phyloP scores from a whole-genome alignment of 1,140 invertebrate genomes.

The Trichonephila clavata region DNA sequence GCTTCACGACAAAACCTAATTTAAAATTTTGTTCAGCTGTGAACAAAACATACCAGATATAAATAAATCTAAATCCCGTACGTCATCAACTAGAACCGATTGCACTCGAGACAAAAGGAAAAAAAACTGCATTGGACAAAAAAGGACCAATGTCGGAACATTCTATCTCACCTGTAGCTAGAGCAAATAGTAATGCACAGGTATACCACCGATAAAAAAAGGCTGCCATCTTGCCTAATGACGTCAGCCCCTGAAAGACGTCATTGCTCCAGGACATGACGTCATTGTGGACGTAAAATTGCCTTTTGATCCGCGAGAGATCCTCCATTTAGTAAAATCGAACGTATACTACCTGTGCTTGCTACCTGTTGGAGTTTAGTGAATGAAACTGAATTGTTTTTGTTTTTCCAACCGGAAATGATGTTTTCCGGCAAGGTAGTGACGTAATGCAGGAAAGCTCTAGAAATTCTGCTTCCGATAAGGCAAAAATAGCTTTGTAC shows the following conservation, averaged over 20 bases:
- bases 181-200: constrained; percentile 30
- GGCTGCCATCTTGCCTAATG: background rate
- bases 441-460: background rate
- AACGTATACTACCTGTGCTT: constrained; percentile 37
- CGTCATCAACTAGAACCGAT: background rate
- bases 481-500: background rate
- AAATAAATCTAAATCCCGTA: background rate
- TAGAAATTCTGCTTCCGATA: background rate
- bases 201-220: background rate
- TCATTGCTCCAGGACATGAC: constrained; percentile 61
- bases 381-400: constrained; percentile 22
- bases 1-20: background rate
- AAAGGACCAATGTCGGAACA: background rate
- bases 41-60: background rate
- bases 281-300: constrained; percentile 48
- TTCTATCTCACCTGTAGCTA: constrained; percentile 12
- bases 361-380: constrained; percentile 35
- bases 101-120: background rate
- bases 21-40: background rate
- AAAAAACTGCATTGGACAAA: background rate
- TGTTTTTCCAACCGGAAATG: background rate
- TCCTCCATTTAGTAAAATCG: background rate
- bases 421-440: background rate
- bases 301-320: constrained; percentile 23
- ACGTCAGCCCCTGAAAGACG: constrained; percentile 48